Conservation (phyloP, 2,113 vertebrate species). For the Struthidea cinerea region DNA sequence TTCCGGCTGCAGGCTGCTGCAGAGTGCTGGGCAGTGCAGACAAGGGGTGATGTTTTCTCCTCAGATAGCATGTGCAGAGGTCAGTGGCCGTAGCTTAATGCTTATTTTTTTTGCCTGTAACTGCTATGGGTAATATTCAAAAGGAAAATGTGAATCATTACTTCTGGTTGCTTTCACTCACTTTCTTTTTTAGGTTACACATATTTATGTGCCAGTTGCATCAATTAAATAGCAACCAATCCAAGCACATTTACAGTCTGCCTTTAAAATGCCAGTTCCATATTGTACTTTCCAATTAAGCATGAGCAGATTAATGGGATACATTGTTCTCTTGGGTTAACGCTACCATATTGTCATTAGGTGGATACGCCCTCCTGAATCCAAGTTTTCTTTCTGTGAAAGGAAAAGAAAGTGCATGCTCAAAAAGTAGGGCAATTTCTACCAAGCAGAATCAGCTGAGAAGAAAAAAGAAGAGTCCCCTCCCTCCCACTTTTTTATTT, state of each 20-base stretch:
- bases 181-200: constrained; percentile 17
- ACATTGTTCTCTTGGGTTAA: constrained; percentile 68
- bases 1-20: neutral
- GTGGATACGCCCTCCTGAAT: constrained; percentile 31
- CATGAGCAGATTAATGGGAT: constrained; percentile 66
- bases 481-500: constrained; percentile 21
- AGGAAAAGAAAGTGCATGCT: constrained; percentile 10
- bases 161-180: neutral
- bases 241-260: constrained; percentile 65
- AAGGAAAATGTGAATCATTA: constrained; percentile 16
- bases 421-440: constrained; percentile 41
- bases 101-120: neutral
- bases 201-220: constrained; percentile 53
- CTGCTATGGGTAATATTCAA: constrained; percentile 3
- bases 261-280: constrained; percentile 66
- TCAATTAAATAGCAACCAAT: constrained; percentile 68
- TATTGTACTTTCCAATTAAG: constrained; percentile 67
- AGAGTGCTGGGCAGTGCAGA: neutral
- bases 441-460: constrained; percentile 47
- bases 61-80: neutral
- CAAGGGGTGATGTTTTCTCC: neutral
- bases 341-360: constrained; percentile 56
- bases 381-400: constrained; percentile 47
- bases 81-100: neutral
- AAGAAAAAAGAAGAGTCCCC: neutral